Percentiles rank a stretch among this genome's conserved stretches.
Conservation (phyloP, 2,797 vertebrate species). For the Pitangus sulphuratus region DNA sequence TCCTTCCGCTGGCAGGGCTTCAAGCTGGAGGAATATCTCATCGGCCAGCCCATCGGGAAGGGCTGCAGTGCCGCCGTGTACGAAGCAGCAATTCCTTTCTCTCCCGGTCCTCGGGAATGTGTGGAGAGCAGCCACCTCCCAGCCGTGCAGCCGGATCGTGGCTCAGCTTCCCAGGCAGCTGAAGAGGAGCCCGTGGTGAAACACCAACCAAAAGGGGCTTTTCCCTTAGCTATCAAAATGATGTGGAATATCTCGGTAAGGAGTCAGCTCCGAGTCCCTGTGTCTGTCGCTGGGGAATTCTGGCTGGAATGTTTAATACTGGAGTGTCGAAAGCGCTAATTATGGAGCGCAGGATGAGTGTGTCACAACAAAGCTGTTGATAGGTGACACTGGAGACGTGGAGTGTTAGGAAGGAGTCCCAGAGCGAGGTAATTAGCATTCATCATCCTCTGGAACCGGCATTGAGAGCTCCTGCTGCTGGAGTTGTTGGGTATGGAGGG, state of each 20-base stretch:
- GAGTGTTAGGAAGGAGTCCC: neutral
- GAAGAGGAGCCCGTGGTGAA: neutral
- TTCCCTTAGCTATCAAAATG: constrained; percentile 93
- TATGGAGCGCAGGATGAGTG: neutral
- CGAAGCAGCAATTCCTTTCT: constrained; percentile 78
- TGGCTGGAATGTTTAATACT: neutral
- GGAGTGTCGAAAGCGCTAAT: neutral
- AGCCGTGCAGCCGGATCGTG: rapidly evolving
- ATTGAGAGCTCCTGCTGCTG: neutral
- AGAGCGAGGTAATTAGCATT: neutral
- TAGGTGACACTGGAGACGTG: rapidly evolving
- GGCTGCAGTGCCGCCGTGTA: constrained; percentile 91
- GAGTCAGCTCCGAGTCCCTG: rapidly evolving
- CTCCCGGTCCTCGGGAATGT: rapidly evolving
- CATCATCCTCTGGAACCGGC: rapidly evolving
- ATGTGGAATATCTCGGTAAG: constrained; percentile 96
- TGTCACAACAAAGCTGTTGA: neutral
- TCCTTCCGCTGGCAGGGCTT: constrained; percentile 79
- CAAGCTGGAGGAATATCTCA: constrained; percentile 88
- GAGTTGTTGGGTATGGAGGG: neutral
- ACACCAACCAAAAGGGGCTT: neutral
- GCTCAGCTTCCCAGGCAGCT: rapidly evolving
- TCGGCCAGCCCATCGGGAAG: constrained; percentile 89
- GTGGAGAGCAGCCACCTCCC: rapidly evolving
- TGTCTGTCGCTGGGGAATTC: neutral